Conservation (phyloP, 2,888 invertebrate genomes). For the Parthenolecanium corni region DNA sequence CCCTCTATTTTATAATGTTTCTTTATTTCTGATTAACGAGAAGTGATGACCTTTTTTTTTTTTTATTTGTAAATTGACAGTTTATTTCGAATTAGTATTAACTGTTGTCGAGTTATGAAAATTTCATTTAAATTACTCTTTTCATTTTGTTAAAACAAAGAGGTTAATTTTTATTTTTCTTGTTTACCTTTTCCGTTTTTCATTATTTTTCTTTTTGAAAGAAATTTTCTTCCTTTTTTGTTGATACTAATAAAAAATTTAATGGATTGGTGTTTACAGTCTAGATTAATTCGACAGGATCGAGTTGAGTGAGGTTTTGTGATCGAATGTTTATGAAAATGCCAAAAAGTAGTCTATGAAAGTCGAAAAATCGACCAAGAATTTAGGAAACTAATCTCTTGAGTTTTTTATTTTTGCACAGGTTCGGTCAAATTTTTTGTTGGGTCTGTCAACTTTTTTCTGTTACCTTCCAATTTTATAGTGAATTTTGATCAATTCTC, state of each 20-base stretch:
- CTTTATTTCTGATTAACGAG: conserved; percentile 13
- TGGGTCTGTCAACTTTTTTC: too few species aligned
- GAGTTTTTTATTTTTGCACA: too few species aligned
- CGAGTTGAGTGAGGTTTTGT: too few species aligned
- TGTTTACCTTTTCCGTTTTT: not conserved
- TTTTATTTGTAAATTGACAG: conserved; percentile 17
- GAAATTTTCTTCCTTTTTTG: conserved; percentile 7
- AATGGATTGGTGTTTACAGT: not conserved
- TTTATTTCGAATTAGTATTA: conserved; percentile 6
- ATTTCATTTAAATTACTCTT: conserved; percentile 8
- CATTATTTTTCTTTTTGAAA: conserved; percentile 3
- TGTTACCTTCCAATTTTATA: too few species aligned
- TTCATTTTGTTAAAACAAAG: conserved; percentile 12
- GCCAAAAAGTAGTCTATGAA: too few species aligned
- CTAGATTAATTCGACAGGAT: too few species aligned
- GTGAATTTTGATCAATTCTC: too few species aligned
- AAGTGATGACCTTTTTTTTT: conserved; percentile 18
- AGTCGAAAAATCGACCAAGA: too few species aligned
- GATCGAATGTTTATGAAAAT: too few species aligned
- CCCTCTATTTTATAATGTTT: not conserved
- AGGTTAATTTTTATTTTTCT: conserved; percentile 2
- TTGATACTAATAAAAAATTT: conserved; percentile 17
- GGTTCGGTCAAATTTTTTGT: too few species aligned
- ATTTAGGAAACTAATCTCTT: too few species aligned
- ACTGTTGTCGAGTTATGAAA: not conserved